These are phyloP conservation scores for Centrocercus urophasianus DNA, from an alignment of 2,113 vertebrate species.

Conservation along the genomic window DNA sequence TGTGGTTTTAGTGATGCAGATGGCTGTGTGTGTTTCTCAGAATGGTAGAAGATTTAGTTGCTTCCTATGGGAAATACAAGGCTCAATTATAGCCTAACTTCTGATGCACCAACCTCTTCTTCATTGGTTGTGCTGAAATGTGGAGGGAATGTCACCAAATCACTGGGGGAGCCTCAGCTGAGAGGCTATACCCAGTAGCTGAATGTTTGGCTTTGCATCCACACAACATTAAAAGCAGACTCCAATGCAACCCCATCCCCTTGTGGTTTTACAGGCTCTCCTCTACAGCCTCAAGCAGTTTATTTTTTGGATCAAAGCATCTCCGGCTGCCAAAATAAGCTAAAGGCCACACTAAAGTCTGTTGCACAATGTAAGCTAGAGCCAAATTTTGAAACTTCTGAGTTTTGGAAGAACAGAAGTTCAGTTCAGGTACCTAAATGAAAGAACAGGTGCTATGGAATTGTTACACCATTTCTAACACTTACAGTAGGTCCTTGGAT, in stretches of 20 bases:
- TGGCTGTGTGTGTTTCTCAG: neutral
- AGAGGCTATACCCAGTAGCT: neutral
- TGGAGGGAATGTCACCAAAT: neutral
- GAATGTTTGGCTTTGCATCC: neutral
- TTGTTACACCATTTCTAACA: neutral
- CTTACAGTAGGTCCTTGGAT: neutral
- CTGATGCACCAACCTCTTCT: neutral
- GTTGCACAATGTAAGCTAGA: neutral
- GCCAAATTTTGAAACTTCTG: neutral
- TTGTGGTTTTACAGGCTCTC: neutral
- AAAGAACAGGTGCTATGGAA: neutral
- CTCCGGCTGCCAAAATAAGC: neutral
- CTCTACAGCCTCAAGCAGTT: neutral
- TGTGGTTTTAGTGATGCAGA: neutral
- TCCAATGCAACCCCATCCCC: no score
- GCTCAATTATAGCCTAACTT: neutral
- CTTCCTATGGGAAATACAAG: neutral
- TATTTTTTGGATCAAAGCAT: neutral
- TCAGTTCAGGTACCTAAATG: neutral
- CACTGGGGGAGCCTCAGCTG: neutral
- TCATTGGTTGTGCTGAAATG: neutral
- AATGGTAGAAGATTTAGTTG: neutral
- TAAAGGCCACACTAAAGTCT: neutral
- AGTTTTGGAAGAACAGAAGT: neutral
- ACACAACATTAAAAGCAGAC: neutral